Conservation (phyloP, 2,888 invertebrate genomes). For the Drosophila paramelanica region DNA sequence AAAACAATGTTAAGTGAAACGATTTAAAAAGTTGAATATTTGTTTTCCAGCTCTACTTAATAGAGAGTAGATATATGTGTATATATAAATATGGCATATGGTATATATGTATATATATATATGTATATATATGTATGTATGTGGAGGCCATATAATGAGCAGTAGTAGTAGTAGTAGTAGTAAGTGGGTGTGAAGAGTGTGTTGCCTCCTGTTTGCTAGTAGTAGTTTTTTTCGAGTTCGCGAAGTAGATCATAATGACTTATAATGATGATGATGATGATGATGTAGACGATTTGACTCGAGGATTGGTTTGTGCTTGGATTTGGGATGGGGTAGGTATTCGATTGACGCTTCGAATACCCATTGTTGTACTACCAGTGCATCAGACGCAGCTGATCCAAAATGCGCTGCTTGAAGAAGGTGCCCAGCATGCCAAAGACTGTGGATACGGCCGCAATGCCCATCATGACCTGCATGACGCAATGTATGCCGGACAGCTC, state of each 20-base stretch:
- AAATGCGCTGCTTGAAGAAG: slow-evolving; percentile 85
- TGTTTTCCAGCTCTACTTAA: slow-evolving; percentile 43
- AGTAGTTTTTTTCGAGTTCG: slow-evolving; percentile 8
- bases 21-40: no score
- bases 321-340: slow-evolving; percentile 52
- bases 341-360: slow-evolving; percentile 58
- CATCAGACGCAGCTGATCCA: slow-evolving; percentile 85
- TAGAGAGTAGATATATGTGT: slow-evolving; percentile 34
- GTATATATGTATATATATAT: slow-evolving; percentile 38
- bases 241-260: slow-evolving; percentile 17
- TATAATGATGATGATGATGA: slow-evolving; percentile 22
- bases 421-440: slow-evolving; percentile 85
- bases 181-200: slow-evolving; percentile 15
- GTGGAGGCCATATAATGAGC: slow-evolving; percentile 27
- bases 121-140: slow-evolving; percentile 24
- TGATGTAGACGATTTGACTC: slow-evolving; percentile 18
- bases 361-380: slow-evolving; percentile 85
- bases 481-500: slow-evolving; percentile 85
- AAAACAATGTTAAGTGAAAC: no score
- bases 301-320: slow-evolving; percentile 5
- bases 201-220: slow-evolving; percentile 33
- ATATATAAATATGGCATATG: slow-evolving; percentile 47
- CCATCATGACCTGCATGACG: slow-evolving; percentile 85
- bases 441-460: slow-evolving; percentile 84
- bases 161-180: slow-evolving; percentile 39